Evolutionary conservation across 1,140 invertebrate species (phyloP).

Genomic region (Scaptomyza graminum): DNA sequence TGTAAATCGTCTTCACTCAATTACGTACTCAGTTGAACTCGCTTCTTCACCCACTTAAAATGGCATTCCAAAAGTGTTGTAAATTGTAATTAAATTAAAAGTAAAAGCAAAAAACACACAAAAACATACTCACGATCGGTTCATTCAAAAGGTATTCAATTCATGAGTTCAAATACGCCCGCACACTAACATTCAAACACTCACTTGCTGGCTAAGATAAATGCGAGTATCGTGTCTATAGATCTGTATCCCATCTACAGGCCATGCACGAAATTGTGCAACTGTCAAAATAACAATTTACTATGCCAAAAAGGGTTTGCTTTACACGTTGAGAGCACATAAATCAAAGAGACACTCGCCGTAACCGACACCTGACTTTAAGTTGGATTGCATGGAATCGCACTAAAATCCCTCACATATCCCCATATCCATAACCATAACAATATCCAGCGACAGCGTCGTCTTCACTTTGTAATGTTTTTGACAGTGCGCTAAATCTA

Average conservation of each 20-base stretch:
- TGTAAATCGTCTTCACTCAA: too few relatives aligned
- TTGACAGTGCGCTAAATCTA: constrained; percentile 43
- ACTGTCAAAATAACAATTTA: constrained; percentile 80
- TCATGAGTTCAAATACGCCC: constrained; percentile 63
- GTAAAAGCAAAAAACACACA: constrained; percentile 66
- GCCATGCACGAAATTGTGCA: constrained; percentile 75
- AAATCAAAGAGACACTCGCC: constrained; percentile 38
- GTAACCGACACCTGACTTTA: constrained; percentile 51
- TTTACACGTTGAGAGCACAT: constrained; percentile 45
- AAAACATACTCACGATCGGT: constrained; percentile 60
- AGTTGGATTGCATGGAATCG: constrained; percentile 15
- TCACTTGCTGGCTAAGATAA: constrained; percentile 39
- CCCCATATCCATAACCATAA: neutral
- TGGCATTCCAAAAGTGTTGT: constrained; percentile 31
- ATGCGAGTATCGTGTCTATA: constrained; percentile 57
- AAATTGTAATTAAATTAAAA: constrained; percentile 56
- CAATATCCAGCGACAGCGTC: constrained; percentile 8
- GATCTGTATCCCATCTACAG: constrained; percentile 66
- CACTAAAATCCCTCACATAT: neutral
- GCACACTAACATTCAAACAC: constrained; percentile 19
- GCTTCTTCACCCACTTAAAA: neutral
- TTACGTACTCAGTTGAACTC: neutral
- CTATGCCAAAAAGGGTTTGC: constrained; percentile 43
- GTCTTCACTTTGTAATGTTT: constrained; percentile 37
- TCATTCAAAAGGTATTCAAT: constrained; percentile 75